Evolutionary conservation across 2,888 invertebrate species (phyloP).

Genomic region (Scelioninae gen. 1): DNA sequence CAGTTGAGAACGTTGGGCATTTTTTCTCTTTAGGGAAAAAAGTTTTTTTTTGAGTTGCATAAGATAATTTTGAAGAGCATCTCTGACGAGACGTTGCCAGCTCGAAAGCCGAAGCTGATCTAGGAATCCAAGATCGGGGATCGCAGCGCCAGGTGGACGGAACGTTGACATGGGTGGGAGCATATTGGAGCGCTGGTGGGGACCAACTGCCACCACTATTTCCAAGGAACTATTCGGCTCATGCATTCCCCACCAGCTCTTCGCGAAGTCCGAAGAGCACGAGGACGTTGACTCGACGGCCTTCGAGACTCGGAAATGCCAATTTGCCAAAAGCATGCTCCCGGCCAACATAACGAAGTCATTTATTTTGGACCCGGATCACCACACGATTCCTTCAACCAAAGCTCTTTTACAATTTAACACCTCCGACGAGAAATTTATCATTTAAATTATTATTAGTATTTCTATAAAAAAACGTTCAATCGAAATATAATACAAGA

Average conservation of each 20-base stretch:
- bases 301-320: conserved; percentile 74
- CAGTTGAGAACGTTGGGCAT: too few species aligned
- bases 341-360: conserved; percentile 45
- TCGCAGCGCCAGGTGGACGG: conserved; percentile 75
- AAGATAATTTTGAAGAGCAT: too few species aligned
- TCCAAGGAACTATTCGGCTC: conserved; percentile 69
- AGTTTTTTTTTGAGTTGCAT: too few species aligned
- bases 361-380: conserved; percentile 44
- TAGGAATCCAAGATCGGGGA: conserved; percentile 74
- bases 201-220: conserved; percentile 67
- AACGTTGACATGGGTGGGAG: conserved; percentile 57
- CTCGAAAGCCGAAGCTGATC: conserved; percentile 75
- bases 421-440: too few species aligned
- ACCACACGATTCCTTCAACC: conserved; percentile 22
- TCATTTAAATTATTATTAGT: too few species aligned
- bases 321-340: conserved; percentile 65
- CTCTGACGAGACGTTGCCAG: conserved; percentile 65
- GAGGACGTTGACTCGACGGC: conserved; percentile 81
- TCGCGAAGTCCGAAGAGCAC: conserved; percentile 75
- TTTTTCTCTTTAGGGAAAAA: neutral
- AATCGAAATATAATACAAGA: too few species aligned
- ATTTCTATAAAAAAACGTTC: too few species aligned
- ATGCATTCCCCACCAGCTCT: conserved; percentile 66
- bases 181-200: conserved; percentile 55
- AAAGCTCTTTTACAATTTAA: too few species aligned